Percentiles rank a stretch among this genome's conserved stretches.
phyloP scores from a whole-genome alignment of 1,140 invertebrate genomes.

The Drosophila mauritiana region DNA sequence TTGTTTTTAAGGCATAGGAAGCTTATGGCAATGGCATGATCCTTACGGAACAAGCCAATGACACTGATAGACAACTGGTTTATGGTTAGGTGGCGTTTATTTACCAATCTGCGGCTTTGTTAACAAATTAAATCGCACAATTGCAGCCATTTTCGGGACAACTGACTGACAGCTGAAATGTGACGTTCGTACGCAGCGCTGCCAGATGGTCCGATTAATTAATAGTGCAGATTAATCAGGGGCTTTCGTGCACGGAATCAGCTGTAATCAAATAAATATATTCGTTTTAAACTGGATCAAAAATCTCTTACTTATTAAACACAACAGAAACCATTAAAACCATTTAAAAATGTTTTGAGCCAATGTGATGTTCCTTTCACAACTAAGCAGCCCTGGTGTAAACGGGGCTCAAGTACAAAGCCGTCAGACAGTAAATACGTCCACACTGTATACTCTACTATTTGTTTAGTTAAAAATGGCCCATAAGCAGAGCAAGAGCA shows the following conservation, averaged over 20 bases:
- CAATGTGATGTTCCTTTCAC: too few species aligned
- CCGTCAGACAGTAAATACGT: not conserved
- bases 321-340: too few species aligned
- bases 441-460: slow-evolving; percentile 14
- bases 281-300: too few species aligned
- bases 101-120: slow-evolving; percentile 75
- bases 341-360: too few species aligned
- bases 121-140: slow-evolving; percentile 82
- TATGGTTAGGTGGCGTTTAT: slow-evolving; percentile 11
- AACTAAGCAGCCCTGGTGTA: not conserved
- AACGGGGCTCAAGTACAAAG: not conserved
- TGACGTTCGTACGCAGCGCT: slow-evolving; percentile 49
- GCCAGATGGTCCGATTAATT: slow-evolving; percentile 24
- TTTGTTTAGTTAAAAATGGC: slow-evolving; percentile 58
- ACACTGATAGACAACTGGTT: too few species aligned
- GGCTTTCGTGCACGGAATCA: not conserved
- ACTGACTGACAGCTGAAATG: slow-evolving; percentile 60
- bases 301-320: too few species aligned
- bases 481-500: slow-evolving; percentile 20
- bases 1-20: slow-evolving; percentile 7
- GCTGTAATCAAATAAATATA: too few species aligned
- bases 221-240: not conserved
- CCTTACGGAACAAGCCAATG: not conserved
- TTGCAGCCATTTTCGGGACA: slow-evolving; percentile 71
- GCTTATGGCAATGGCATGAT: not conserved